These are phyloP conservation scores for Graphium colonna DNA, from an alignment of 2,888 invertebrate species.

Conservation along the genomic window DNA sequence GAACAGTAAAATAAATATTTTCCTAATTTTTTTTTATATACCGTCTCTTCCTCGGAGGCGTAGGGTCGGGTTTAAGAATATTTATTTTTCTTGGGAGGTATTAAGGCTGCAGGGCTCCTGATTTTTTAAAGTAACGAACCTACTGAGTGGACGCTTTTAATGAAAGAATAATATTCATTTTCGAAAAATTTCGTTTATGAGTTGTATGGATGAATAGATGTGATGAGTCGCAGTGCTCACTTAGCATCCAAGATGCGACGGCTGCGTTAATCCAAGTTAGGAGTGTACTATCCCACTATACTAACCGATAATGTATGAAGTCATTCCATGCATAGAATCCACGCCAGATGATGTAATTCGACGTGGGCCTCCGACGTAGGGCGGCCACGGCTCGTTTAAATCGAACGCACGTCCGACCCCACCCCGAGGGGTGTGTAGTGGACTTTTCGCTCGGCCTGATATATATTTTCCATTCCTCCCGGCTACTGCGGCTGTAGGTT, in stretches of 20 bases:
- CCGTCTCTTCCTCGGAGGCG: conserved; percentile 62
- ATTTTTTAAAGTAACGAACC: conserved; percentile 5
- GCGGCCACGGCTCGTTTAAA: conserved; percentile 71
- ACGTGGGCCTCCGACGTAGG: conserved; percentile 39
- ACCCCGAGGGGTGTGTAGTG: conserved; percentile 68
- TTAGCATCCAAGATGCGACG: too few species aligned
- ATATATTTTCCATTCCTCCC: conserved; percentile 78
- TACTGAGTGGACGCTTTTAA: background rate
- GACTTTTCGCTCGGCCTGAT: conserved; percentile 78
- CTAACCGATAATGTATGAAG: conserved; percentile 10
- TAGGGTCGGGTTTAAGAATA: conserved; percentile 75
- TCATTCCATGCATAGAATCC: conserved; percentile 34
- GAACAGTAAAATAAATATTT: conserved; percentile 78
- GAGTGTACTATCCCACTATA: too few species aligned
- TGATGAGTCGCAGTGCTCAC: too few species aligned
- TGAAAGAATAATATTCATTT: background rate
- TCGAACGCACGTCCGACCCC: conserved; percentile 75
- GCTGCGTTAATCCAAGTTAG: too few species aligned
- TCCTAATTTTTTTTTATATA: conserved; percentile 67
- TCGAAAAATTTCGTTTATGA: too few species aligned
- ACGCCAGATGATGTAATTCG: conserved; percentile 44
- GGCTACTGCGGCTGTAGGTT: conserved; percentile 66
- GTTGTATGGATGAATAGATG: too few species aligned
- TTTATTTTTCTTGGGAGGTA: conserved; percentile 67
- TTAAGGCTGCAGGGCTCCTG: conserved; percentile 48